A percentile compares a stretch with the other conserved stretches of the same genome.
These are phyloP conservation scores for Prunella himalayana DNA, from an alignment of 2,113 vertebrate genomes.

Conservation along the genomic window DNA sequence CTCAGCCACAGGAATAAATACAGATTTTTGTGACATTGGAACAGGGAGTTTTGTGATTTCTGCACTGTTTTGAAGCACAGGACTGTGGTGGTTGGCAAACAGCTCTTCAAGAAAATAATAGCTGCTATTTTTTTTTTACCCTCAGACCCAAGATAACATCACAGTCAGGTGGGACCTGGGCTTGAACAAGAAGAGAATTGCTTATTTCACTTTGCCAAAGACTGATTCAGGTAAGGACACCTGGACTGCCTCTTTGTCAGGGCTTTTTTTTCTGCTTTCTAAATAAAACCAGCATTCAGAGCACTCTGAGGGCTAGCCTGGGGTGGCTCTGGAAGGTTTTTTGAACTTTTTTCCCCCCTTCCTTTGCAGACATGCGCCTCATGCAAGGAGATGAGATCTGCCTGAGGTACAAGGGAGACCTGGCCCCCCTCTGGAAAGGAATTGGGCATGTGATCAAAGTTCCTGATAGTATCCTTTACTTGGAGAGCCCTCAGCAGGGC, in stretches of 20 bases:
- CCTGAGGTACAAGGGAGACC: slow-evolving; percentile 93
- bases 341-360: background rate
- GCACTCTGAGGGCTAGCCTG: background rate
- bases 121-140: background rate
- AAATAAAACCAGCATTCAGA: background rate
- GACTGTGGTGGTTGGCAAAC: background rate
- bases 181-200: slow-evolving; percentile 99
- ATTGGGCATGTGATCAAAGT: slow-evolving; percentile 99
- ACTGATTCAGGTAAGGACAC: slow-evolving; percentile 90
- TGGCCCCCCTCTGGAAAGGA: slow-evolving; percentile 94
- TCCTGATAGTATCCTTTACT: slow-evolving; percentile 95
- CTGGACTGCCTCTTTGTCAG: slow-evolving; percentile 5
- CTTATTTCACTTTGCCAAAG: slow-evolving; percentile 98
- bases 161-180: slow-evolving; percentile 99
- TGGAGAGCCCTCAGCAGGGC: background rate
- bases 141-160: slow-evolving; percentile 98
- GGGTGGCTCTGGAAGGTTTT: background rate
- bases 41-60: background rate
- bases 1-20: background rate
- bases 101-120: background rate
- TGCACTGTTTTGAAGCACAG: background rate
- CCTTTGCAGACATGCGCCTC: slow-evolving; percentile 88
- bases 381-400: slow-evolving; percentile 99
- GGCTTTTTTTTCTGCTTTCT: background rate
- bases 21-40: background rate